These are phyloP conservation scores for Arbacia lixula DNA, from an alignment of 53 echinoderm and acorn worm genomes.

Conservation along the genomic window DNA sequence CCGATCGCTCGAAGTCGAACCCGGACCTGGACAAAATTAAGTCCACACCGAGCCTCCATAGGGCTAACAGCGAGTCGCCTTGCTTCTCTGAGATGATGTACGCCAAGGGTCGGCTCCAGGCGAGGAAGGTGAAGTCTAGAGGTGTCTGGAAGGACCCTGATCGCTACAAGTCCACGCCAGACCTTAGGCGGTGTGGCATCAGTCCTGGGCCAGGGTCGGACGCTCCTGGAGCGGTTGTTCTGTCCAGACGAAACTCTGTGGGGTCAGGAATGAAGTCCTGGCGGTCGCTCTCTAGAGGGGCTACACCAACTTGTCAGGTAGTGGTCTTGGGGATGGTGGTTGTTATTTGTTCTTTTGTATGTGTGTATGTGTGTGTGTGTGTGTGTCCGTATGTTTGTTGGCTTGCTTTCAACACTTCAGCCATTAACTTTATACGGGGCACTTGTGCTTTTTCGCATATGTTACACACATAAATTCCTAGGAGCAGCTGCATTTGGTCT, in stretches of 20 bases:
- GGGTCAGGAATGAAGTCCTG: neutral
- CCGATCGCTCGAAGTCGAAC: neutral
- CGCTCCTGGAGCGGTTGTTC: constrained; percentile 15
- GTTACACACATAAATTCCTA: too few species aligned
- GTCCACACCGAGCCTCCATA: constrained; percentile 1
- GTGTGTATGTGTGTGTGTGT: too few species aligned
- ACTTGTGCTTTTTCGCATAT: too few species aligned
- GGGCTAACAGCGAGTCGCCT: neutral
- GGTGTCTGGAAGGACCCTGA: constrained; percentile 16
- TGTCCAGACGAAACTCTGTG: constrained; percentile 10
- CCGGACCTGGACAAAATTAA: neutral
- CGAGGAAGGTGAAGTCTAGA: neutral
- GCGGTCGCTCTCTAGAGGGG: constrained; percentile 9
- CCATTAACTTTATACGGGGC: too few species aligned
- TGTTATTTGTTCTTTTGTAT: too few species aligned
- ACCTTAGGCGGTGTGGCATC: neutral
- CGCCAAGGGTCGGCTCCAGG: neutral
- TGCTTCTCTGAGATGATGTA: neutral
- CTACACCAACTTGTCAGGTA: constrained; percentile 8
- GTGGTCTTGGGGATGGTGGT: too few species aligned
- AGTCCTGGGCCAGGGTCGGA: constrained; percentile 13
- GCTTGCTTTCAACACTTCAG: too few species aligned
- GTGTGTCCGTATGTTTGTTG: too few species aligned
- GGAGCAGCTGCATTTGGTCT: too few species aligned
- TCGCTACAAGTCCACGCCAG: constrained; percentile 28